Evolutionary conservation across 2,888 invertebrate species (phyloP), one percentile per base, ranked within the genome.

Genomic region (Mesodorylaimus sp.): DNA sequence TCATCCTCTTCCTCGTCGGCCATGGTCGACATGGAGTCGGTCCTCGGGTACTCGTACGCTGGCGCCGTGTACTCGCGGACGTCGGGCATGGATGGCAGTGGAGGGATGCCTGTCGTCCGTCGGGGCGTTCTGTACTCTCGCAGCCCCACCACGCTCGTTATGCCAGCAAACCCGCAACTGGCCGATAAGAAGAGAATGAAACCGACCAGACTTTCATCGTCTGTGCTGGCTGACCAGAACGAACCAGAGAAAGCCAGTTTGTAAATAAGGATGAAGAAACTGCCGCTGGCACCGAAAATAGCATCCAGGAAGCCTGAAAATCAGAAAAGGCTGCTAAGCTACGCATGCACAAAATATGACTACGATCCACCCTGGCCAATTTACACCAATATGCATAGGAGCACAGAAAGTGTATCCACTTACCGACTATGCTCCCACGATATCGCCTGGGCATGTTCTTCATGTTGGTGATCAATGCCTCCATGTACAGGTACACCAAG

Each of bases 11-110:
- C 10, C 16, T 32, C 16, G 32, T 7, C 32, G 16, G 16, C 32
- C 16, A 32, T 32, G 16, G 32, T 32, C 16, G 32, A n/a, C n/a
- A n/a, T n/a, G n/a, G n/a, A n/a, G n/a, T n/a, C n/a, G n/a, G n/a
- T n/a, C n/a, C n/a, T n/a, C n/a, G n/a, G n/a, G 32, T 43, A 43
- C 27, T 43, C 44, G 44, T 43, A 43, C 7, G 44, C 44, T 21
- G 44, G 13, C 10, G 44, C 24, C 19, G 44, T 26, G 21, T 26
- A 26, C 24, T 43, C 27, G 24, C 27, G 25, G 13, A 43, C 21
- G 21, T 43, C 44, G 5, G 44, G 44, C 7, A n/a, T 32, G 10
- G 32, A 10, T 7, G 16, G 10, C 10, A 32, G 10, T 7, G 7
- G 32, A 16, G 32, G 32, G 10, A 32, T 32, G 7, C 16, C 32